Evolutionary conservation across 2,888 invertebrate species (phyloP).

Genomic region (Trissolcus japonicus): DNA sequence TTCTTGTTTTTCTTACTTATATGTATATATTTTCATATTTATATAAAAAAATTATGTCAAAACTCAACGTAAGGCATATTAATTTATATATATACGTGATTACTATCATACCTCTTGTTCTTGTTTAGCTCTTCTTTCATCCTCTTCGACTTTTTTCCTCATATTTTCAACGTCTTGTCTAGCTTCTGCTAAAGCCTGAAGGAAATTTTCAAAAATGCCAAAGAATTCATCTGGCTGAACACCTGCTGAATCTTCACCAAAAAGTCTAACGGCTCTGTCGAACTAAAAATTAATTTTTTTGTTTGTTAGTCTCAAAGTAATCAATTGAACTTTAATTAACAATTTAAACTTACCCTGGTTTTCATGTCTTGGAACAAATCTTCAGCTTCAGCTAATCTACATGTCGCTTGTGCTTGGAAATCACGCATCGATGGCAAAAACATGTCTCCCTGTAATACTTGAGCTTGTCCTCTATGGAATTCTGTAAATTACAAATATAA

Average conservation of each 20-base stretch:
- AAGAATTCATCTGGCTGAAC: slow-evolving; percentile 96
- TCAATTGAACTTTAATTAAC: neutral
- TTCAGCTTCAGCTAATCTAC: slow-evolving; percentile 93
- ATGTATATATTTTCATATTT: neutral
- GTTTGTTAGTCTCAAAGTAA: neutral
- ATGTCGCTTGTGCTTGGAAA: slow-evolving; percentile 94
- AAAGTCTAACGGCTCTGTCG: slow-evolving; percentile 90
- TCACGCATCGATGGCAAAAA: slow-evolving; percentile 96
- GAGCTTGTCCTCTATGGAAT: slow-evolving; percentile 88
- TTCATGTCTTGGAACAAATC: slow-evolving; percentile 97
- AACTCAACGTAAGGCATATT: neutral
- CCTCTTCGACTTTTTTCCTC: slow-evolving; percentile 89
- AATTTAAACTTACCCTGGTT: slow-evolving; percentile 79
- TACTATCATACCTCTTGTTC: slow-evolving; percentile 84
- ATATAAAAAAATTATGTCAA: neutral
- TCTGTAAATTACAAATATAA: slow-evolving; percentile 75
- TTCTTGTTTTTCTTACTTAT: neutral
- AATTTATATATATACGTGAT: neutral
- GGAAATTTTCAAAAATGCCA: slow-evolving; percentile 92
- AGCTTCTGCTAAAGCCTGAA: slow-evolving; percentile 89
- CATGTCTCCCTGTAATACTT: slow-evolving; percentile 83
- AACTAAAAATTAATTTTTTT: slow-evolving; percentile 79
- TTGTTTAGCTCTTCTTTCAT: slow-evolving; percentile 90
- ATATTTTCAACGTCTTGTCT: slow-evolving; percentile 92
- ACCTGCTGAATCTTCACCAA: slow-evolving; percentile 91